Conservation (phyloP, 2,797 vertebrate species). For the Hephaestus fuliginosus region DNA sequence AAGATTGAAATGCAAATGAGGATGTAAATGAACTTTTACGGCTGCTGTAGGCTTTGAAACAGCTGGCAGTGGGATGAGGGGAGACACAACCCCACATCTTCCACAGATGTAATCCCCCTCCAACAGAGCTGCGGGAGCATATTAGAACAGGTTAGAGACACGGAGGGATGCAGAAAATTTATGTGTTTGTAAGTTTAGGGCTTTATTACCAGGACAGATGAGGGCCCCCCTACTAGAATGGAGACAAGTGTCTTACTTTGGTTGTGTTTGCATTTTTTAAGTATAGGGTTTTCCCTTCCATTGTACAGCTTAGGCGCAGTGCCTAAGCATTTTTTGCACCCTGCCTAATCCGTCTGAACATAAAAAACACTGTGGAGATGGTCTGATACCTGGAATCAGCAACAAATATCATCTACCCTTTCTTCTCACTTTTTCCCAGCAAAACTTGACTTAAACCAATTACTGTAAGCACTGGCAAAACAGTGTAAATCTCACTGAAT, state of each 20-base stretch:
- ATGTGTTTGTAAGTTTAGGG: slow-evolving; percentile 43
- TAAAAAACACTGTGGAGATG: too few species aligned
- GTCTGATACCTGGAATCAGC: too few species aligned
- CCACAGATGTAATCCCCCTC: slow-evolving; percentile 53
- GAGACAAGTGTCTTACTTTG: background rate
- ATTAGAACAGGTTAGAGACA: slow-evolving; percentile 32
- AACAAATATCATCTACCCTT: too few species aligned
- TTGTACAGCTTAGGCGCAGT: too few species aligned
- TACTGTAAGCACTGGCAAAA: too few species aligned
- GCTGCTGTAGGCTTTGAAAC: slow-evolving; percentile 57
- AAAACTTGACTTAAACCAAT: too few species aligned
- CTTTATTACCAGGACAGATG: slow-evolving; percentile 46
- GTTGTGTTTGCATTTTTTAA: slow-evolving; percentile 21
- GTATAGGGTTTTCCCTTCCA: too few species aligned
- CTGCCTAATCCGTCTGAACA: too few species aligned
- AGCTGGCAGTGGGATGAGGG: slow-evolving; percentile 48
- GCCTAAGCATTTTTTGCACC: too few species aligned
- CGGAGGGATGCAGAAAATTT: slow-evolving; percentile 29
- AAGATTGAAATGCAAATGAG: slow-evolving; percentile 64
- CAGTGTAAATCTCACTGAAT: too few species aligned
- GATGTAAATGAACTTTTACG: slow-evolving; percentile 44
- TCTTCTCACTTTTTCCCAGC: too few species aligned
- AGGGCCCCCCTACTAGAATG: slow-evolving; percentile 4
- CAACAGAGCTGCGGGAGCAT: slow-evolving; percentile 51
- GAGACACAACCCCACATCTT: slow-evolving; percentile 31